These are phyloP conservation scores for Pseudotriccus pelzelni DNA, from an alignment of 2,797 vertebrate species.

Conservation along the genomic window DNA sequence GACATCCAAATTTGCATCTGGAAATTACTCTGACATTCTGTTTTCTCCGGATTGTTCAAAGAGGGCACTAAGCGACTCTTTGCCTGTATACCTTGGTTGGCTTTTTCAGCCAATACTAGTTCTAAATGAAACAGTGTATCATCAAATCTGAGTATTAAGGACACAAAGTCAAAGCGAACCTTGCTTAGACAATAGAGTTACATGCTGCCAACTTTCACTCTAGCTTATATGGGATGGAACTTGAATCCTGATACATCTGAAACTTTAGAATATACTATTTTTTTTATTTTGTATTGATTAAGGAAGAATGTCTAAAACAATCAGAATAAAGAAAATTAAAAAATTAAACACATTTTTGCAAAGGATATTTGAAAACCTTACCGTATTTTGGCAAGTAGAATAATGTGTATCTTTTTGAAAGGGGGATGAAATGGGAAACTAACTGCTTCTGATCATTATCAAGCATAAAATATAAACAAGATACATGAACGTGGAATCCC, in stretches of 20 bases:
- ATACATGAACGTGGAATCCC: rapidly evolving
- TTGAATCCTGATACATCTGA: not conserved
- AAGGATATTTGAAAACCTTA: not conserved
- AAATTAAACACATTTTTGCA: not conserved
- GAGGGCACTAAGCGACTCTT: not conserved
- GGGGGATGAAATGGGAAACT: not conserved
- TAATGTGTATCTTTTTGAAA: not conserved
- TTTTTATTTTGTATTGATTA: not conserved
- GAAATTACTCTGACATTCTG: not conserved
- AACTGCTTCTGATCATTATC: not conserved
- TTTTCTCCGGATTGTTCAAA: not conserved
- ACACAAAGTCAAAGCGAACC: not conserved
- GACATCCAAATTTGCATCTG: not conserved
- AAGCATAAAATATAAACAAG: not conserved
- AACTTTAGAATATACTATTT: not conserved
- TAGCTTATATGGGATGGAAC: not conserved
- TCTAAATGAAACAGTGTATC: not conserved
- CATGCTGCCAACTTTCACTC: not conserved
- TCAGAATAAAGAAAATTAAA: not conserved
- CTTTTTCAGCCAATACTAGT: not conserved
- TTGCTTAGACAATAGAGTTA: not conserved
- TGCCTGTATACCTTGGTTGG: not conserved
- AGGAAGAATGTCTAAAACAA: not conserved
- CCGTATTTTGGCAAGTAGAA: not conserved
- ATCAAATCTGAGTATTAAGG: not conserved